Evolutionary conservation across 2,113 vertebrate species (phyloP).

Genomic region (Emydocephalus ijimae): DNA sequence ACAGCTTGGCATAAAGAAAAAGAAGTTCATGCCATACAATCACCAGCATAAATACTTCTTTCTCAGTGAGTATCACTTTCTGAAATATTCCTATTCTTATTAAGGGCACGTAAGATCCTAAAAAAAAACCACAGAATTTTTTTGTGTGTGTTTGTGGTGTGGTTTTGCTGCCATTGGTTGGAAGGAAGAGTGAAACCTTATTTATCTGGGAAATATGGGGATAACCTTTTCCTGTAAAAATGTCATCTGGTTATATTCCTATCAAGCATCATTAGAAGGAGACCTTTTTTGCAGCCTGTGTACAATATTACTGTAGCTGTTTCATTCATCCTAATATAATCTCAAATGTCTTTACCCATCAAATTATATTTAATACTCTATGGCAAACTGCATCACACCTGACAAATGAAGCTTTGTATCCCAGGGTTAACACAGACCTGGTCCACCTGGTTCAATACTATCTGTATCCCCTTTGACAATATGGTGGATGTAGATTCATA

Average conservation of each 20-base stretch:
- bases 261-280: neutral
- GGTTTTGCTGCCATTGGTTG: neutral
- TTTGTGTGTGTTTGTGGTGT: neutral
- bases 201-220: neutral
- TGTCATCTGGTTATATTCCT: neutral
- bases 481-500: neutral
- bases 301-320: neutral
- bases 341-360: neutral
- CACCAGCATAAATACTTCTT: slow-evolving; percentile 85
- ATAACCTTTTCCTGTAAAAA: neutral
- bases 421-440: neutral
- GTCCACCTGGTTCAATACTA: neutral
- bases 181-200: neutral
- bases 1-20: slow-evolving; percentile 80
- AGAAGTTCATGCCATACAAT: slow-evolving; percentile 82
- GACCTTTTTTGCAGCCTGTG: neutral
- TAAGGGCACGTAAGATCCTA: neutral
- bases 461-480: neutral
- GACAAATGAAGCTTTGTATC: neutral
- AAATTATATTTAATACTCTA: neutral
- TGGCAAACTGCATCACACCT: neutral
- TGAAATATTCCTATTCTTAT: neutral
- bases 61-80: slow-evolving; percentile 73
- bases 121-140: neutral
- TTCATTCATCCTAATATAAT: neutral